Percentiles rank a stretch among this genome's conserved stretches.
These are phyloP conservation scores for Oryzias curvinotus DNA, from an alignment of 2,113 vertebrate genomes.

Conservation along the genomic window DNA sequence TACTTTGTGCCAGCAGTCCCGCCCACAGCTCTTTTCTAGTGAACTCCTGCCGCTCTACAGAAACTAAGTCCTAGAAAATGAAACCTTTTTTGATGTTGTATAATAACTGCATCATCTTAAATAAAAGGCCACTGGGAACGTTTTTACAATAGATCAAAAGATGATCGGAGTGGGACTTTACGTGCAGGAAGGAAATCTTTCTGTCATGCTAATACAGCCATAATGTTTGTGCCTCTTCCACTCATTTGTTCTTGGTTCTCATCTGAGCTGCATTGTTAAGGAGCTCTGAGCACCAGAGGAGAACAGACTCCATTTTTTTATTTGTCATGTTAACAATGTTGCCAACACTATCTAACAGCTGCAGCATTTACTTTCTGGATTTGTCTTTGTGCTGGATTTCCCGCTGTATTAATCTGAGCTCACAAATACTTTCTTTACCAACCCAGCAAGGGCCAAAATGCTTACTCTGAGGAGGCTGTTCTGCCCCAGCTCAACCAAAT, in stretches of 20 bases:
- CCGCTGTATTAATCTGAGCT: conserved; percentile 39
- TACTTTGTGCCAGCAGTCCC: too few relatives aligned
- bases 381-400: conserved; percentile 50
- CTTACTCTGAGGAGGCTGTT: conserved; percentile 43
- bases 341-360: conserved; percentile 39
- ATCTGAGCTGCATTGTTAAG: conserved; percentile 36
- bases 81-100: too few relatives aligned
- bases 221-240: conserved; percentile 28
- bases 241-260: conserved; percentile 55
- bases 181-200: conserved; percentile 25
- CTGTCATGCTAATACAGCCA: conserved; percentile 29
- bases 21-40: too few relatives aligned
- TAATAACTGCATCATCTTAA: too few relatives aligned
- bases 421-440: conserved; percentile 7
- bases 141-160: too few relatives aligned
- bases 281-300: conserved; percentile 46
- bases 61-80: too few relatives aligned
- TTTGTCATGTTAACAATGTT: conserved; percentile 60
- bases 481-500: conserved; percentile 5
- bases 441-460: conserved; percentile 43
- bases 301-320: conserved; percentile 67
- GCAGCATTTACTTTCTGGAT: conserved; percentile 42
- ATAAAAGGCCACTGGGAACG: too few relatives aligned
- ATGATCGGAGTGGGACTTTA: too few relatives aligned
- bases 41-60: too few relatives aligned